Conservation (phyloP, 2,888 invertebrate species). For the Megalurothrips usitatus region DNA sequence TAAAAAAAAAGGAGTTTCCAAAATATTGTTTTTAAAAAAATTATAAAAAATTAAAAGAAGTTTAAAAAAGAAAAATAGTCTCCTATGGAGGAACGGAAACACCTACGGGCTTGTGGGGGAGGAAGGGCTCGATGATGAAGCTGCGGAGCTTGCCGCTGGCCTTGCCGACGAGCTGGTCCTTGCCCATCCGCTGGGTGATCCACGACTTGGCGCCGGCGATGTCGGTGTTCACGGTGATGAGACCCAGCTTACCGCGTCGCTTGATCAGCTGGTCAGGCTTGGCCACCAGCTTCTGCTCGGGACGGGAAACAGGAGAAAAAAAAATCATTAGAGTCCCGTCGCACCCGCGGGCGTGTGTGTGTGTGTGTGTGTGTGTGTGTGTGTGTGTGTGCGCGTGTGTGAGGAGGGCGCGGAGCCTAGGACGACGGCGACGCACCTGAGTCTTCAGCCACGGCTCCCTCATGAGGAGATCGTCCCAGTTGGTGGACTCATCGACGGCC, state of each 20-base stretch:
- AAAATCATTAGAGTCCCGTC: constrained; percentile 18
- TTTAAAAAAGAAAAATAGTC: too few species aligned
- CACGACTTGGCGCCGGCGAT: constrained; percentile 75
- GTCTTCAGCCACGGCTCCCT: constrained; percentile 82
- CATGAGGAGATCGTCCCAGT: constrained; percentile 69
- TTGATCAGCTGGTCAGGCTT: constrained; percentile 99
- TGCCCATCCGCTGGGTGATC: constrained; percentile 77
- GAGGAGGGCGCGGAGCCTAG: neutral
- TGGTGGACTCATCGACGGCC: constrained; percentile 68
- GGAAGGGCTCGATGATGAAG: constrained; percentile 96
- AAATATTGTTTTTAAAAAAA: neutral
- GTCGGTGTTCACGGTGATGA: constrained; percentile 90
- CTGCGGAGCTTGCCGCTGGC: constrained; percentile 83
- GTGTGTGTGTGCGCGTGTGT: too few species aligned
- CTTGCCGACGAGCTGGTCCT: constrained; percentile 80
- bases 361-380: too few species aligned
- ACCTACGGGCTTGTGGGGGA: constrained; percentile 78
- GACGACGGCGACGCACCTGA: constrained; percentile 49
- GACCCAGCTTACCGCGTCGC: constrained; percentile 91
- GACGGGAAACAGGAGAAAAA: constrained; percentile 37
- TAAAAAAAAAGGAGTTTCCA: neutral
- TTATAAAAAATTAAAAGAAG: too few species aligned
- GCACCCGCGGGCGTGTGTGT: too few species aligned
- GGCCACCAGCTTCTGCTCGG: constrained; percentile 80
- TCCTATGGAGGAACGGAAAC: constrained; percentile 33